phyloP scores from a whole-genome alignment of 2,888 invertebrate genomes.

The Brachypalpus laphriformis region DNA sequence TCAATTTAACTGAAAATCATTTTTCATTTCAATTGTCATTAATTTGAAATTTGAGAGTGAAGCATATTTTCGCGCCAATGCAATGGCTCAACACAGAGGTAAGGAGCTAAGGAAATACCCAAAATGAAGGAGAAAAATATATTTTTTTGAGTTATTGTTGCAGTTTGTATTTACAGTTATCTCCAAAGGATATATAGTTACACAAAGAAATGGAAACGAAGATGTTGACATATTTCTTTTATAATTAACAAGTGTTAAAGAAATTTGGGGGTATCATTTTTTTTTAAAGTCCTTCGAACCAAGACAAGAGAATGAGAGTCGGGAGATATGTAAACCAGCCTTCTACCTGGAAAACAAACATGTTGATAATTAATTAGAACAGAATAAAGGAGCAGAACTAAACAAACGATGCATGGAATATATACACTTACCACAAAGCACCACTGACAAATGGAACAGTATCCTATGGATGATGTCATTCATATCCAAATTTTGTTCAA shows the following conservation, averaged over 20 bases:
- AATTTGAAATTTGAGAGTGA: constrained; percentile 70
- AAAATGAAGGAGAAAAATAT: not conserved
- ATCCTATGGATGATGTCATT: too few relatives aligned
- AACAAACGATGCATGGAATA: too few relatives aligned
- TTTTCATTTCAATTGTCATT: constrained; percentile 70
- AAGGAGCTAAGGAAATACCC: constrained; percentile 1
- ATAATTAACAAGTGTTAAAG: not conserved
- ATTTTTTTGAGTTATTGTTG: constrained; percentile 57
- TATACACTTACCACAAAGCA: too few relatives aligned
- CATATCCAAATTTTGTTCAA: too few relatives aligned
- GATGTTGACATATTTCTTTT: constrained; percentile 15
- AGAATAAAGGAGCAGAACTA: too few relatives aligned
- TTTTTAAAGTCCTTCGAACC: not conserved
- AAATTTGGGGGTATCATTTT: not conserved
- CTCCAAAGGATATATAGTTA: not conserved
- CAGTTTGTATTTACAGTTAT: constrained; percentile 51
- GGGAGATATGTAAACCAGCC: too few relatives aligned
- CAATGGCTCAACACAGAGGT: not conserved
- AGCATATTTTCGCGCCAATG: not conserved
- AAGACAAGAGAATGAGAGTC: too few relatives aligned
- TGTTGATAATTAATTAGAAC: too few relatives aligned
- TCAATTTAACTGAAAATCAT: constrained; percentile 69
- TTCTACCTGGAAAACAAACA: too few relatives aligned
- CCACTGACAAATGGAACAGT: too few relatives aligned
- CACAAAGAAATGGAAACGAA: constrained; percentile 22